Evolutionary conservation across 2,888 invertebrate genomes (phyloP).

Genomic region (Morpho achilles): DNA sequence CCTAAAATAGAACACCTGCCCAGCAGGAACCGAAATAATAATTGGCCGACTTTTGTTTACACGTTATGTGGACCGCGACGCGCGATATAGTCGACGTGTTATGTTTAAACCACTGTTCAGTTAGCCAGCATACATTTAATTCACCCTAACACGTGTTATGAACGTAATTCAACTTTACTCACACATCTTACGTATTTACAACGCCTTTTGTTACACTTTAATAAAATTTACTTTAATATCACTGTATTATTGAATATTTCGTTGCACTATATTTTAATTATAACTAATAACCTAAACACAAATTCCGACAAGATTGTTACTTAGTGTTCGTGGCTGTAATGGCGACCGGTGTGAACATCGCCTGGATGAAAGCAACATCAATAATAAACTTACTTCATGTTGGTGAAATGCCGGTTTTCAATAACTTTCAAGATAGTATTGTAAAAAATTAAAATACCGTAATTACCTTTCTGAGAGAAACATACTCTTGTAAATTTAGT

Average conservation of each 20-base stretch:
- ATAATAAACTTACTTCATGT: conserved; percentile 53
- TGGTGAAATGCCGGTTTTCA: conserved; percentile 40
- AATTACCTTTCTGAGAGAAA: conserved; percentile 63
- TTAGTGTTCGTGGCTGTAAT: conserved; percentile 72
- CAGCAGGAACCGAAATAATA: conserved; percentile 46
- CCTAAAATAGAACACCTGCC: conserved; percentile 64
- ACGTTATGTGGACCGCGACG: conserved; percentile 4
- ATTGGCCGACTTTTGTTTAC: conserved; percentile 30
- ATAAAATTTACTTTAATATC: conserved; percentile 35
- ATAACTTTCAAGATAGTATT: conserved; percentile 19
- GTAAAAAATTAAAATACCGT: conserved; percentile 37
- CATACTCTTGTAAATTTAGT: conserved; percentile 76
- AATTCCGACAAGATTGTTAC: conserved; percentile 45
- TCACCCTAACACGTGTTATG: conserved; percentile 54
- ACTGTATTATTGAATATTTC: conserved; percentile 40
- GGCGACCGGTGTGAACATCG: conserved; percentile 69
- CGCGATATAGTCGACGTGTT: conserved; percentile 24
- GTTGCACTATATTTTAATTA: conserved; percentile 53
- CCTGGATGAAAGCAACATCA: conserved; percentile 33
- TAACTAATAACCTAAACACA: conserved; percentile 68
- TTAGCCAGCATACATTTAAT: conserved; percentile 28
- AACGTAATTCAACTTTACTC: conserved; percentile 50
- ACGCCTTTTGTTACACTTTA: conserved; percentile 38
- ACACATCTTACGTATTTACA: conserved; percentile 51
- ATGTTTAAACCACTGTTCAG: neutral